Conservation (phyloP, 2,797 vertebrate species). For the Fringilla coelebs region DNA sequence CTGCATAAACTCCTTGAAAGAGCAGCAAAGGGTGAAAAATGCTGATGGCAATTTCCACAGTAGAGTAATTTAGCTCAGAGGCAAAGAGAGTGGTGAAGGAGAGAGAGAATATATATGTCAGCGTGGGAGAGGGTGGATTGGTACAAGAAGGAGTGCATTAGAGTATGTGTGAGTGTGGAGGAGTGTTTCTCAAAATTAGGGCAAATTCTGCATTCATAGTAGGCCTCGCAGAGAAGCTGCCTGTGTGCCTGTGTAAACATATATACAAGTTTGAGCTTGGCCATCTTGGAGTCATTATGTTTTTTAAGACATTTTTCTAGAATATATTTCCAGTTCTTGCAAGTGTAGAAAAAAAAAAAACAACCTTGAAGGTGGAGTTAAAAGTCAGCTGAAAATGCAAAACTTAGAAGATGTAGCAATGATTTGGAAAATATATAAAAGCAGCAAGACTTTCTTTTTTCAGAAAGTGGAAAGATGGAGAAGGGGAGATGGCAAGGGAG, state of each 20-base stretch:
- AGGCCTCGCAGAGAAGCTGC: not conserved
- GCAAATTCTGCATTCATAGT: not conserved
- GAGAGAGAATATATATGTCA: constrained; percentile 33
- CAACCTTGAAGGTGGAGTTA: not conserved
- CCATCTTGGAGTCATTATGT: accelerated
- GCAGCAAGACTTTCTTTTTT: not conserved
- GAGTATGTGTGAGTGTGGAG: constrained; percentile 35
- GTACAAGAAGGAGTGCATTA: constrained; percentile 24
- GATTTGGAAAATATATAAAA: not conserved
- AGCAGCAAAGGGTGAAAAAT: constrained; percentile 50
- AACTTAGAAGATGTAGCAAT: not conserved
- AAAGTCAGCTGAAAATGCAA: not conserved
- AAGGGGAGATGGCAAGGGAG: not conserved
- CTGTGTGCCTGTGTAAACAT: not conserved
- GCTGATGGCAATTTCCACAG: constrained; percentile 53
- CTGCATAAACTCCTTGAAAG: constrained; percentile 37
- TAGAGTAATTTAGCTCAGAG: constrained; percentile 56
- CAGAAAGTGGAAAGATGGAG: not conserved
- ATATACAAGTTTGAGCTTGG: not conserved
- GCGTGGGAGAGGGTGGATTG: constrained; percentile 15
- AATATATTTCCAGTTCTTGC: not conserved
- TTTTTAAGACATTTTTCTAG: not conserved
- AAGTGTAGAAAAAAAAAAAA: not conserved
- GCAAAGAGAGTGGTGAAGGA: constrained; percentile 17
- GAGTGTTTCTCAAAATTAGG: constrained; percentile 42